Conservation (phyloP, 2,113 vertebrate genomes). For the Hemiprocne comata region DNA sequence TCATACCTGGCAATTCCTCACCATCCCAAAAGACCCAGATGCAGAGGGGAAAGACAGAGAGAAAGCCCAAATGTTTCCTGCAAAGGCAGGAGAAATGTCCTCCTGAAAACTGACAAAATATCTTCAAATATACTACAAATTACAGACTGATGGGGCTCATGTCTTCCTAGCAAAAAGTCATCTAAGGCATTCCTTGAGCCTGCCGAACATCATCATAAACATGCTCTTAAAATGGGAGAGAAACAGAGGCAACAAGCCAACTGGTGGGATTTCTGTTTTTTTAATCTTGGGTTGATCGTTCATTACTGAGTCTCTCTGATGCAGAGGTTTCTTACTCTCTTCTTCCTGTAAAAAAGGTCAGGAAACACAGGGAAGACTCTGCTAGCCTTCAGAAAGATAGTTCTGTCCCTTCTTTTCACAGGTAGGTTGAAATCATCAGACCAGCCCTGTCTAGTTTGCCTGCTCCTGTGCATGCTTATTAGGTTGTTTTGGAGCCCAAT, state of each 20-base stretch:
- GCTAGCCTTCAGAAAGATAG: background rate
- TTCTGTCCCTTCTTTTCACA: background rate
- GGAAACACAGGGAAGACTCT: background rate
- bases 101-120: background rate
- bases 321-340: background rate
- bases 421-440: background rate
- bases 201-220: background rate
- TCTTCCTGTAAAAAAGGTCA: background rate
- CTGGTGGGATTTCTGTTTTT: background rate
- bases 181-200: background rate
- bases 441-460: background rate
- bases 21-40: background rate
- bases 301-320: background rate
- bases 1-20: background rate
- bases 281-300: background rate
- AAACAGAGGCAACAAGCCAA: background rate
- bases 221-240: background rate
- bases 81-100: background rate
- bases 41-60: background rate
- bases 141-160: background rate
- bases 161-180: background rate
- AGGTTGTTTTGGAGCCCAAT: background rate
- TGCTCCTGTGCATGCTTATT: background rate
- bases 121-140: background rate
- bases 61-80: background rate